Base-by-base conservation (phyloP, 2,888 invertebrate genomes). In the Pediacus dermestoides region DNA sequence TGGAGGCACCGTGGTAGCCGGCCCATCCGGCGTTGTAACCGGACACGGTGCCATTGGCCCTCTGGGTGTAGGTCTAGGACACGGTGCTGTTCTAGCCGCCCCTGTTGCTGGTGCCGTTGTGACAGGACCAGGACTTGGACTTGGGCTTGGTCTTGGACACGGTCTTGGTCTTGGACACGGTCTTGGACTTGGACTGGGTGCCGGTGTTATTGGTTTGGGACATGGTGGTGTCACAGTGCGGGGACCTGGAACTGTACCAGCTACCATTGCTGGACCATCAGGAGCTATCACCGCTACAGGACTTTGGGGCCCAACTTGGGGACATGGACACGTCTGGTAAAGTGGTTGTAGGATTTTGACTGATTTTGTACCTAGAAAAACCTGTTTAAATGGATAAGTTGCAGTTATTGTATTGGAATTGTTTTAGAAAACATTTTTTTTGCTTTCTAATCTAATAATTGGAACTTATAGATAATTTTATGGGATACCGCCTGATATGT, bases 281-380 rank as follows among this genome's bases (percentile, higher is more conserved):
- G 63, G 63, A 31, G 50, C 53, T 33, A 48, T 61, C 25, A 51
- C 46, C 14, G 57, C 73, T 63, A 44, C 68, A 51, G 50, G 71
- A 60, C 18, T 70, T 57, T 57, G 61, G 47, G 64, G 63, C 35
- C 60, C 33, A 68, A 58, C 58, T n/a, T n/a, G n/a, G n/a, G n/a
- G n/a, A n/a, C n/a, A n/a, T n/a, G n/a, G n/a, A n/a, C n/a, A n/a
- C n/a, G n/a, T n/a, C n/a, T n/a, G n/a, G n/a, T n/a, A n/a, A n/a
- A n/a, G n/a, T n/a, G n/a, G n/a, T n/a, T n/a, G n/a, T n/a, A n/a
- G n/a, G n/a, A n/a, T n/a, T n/a, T n/a, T n/a, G n/a, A n/a, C n/a
- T n/a, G n/a, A n/a, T n/a, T n/a, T n/a, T n/a, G n/a, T n/a, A n/a
- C n/a, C n/a, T n/a, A n/a, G n/a, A n/a, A n/a, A n/a, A n/a, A n/a